Evolutionary conservation across 2,113 vertebrate species (phyloP).

Genomic region (Centropus bengalensis): DNA sequence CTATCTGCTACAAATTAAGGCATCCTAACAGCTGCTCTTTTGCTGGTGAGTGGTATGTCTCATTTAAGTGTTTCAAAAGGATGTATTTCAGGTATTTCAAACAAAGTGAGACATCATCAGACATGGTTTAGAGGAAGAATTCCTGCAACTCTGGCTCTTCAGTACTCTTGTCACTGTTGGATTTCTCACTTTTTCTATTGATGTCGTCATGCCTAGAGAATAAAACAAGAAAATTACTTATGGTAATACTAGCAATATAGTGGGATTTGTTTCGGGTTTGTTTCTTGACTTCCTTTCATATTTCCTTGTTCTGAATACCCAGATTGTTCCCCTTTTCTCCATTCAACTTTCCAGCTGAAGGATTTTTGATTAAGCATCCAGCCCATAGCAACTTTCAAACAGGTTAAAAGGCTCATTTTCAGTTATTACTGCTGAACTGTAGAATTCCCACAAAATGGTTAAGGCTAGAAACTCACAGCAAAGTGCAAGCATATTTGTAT

Average conservation of each 20-base stretch:
- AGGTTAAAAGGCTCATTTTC: not conserved
- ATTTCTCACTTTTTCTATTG: slow-evolving; percentile 65
- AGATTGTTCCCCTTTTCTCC: not conserved
- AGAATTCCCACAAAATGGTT: not conserved
- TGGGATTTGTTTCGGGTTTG: not conserved
- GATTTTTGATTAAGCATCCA: not conserved
- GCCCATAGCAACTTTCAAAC: not conserved
- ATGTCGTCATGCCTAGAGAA: slow-evolving; percentile 73
- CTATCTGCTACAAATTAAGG: slow-evolving; percentile 79
- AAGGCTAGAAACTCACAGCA: not conserved
- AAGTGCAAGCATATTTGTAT: not conserved
- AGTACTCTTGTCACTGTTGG: slow-evolving; percentile 40
- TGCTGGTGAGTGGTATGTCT: slow-evolving; percentile 75
- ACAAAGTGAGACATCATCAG: slow-evolving; percentile 26
- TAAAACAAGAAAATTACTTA: slow-evolving; percentile 36
- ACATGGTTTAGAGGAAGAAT: slow-evolving; percentile 77
- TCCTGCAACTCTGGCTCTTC: slow-evolving; percentile 80
- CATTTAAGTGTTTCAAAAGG: slow-evolving; percentile 32
- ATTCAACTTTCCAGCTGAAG: not conserved
- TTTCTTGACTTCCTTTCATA: not conserved
- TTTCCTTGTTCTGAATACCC: not conserved
- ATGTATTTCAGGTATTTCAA: slow-evolving; percentile 53
- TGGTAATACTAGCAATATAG: not conserved
- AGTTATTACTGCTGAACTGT: not conserved
- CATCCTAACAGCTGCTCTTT: slow-evolving; percentile 72